Evolutionary conservation across 2,888 invertebrate species (phyloP), one percentile per base, ranked within the genome.

Genomic region (Hydropsyche betteni): DNA sequence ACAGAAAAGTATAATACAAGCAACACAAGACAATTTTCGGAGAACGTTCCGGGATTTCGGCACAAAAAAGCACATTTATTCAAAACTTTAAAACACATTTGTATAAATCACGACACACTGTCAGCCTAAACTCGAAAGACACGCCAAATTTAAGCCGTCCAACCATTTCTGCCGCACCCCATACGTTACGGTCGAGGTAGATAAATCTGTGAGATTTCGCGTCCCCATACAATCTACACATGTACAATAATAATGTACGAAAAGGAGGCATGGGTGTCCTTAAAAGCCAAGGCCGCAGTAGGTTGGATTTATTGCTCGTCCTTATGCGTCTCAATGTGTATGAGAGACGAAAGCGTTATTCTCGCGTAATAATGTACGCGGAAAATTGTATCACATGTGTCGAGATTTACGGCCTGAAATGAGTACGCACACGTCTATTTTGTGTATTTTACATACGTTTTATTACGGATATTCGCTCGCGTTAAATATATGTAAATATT

Each of bases 251-350:
- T 44, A 44, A 44, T 10, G 44, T 44, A 44, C 7, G 7, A 44
- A 44, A 44, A 8, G 10, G 6, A 44, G 44, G 44, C 44, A 6
- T 6, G 44, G 44, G 44, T 10, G 64, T 36, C 34, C 36, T 44
- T 44, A 44, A 44, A 44, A 44, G 64, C 64, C 64, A 64, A 36
- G 58, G 16, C 61, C 61, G 61, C 53, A 61, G 16, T 61, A 16
- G 69, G 52, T 70, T 53, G 52, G 51, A 70, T 70, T 70, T 70
- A 70, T 70, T 70, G 70, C 70, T 5, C 14, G 53, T 36, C 70
- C 70, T 52, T 70, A 70, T 69, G 51, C 34, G 36, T 64, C 64
- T 64, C 64, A 64, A 64, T 64, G 64, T 64, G 34, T 64, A 34
- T 10, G 64, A 64, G 55, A 55, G 64, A 64, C 64, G 64, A 64